These are phyloP conservation scores for Panthera leo DNA, from an alignment of 2,113 vertebrate genomes.

Conservation along the genomic window DNA sequence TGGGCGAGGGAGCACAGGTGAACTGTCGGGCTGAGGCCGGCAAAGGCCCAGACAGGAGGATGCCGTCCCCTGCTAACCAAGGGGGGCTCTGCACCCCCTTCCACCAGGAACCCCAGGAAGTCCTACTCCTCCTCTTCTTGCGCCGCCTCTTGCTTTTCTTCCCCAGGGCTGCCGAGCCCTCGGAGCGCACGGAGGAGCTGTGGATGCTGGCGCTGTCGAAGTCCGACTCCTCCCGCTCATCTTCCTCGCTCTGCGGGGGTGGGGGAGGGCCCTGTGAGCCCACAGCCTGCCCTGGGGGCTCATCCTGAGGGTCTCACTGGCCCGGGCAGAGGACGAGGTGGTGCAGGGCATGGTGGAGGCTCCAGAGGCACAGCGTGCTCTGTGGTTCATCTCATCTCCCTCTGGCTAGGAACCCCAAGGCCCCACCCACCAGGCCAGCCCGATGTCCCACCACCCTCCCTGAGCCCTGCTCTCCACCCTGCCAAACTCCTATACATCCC, in stretches of 20 bases:
- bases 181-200: conserved; percentile 94
- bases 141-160: conserved; percentile 92
- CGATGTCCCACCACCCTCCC: neutral
- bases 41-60: neutral
- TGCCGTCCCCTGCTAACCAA: conserved; percentile 86
- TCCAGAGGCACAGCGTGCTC: neutral
- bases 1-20: neutral
- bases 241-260: conserved; percentile 93
- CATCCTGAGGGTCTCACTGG: neutral
- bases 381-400: too few relatives aligned
- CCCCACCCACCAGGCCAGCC: neutral
- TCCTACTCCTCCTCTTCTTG: conserved; percentile 96
- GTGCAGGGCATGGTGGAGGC: neutral
- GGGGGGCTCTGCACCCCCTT: conserved; percentile 77
- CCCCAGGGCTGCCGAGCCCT: conserved; percentile 90
- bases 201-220: conserved; percentile 97
- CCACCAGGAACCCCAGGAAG: rapidly evolving
- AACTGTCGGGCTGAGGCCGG: neutral
- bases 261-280: neutral
- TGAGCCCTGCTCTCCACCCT: neutral
- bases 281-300: neutral
- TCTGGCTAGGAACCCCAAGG: neutral
- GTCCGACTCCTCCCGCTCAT: conserved; percentile 96
- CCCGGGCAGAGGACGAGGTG: neutral
- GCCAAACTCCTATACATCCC: neutral